Conservation (phyloP, 2,888 invertebrate genomes). For the Drosophila macrospina region DNA sequence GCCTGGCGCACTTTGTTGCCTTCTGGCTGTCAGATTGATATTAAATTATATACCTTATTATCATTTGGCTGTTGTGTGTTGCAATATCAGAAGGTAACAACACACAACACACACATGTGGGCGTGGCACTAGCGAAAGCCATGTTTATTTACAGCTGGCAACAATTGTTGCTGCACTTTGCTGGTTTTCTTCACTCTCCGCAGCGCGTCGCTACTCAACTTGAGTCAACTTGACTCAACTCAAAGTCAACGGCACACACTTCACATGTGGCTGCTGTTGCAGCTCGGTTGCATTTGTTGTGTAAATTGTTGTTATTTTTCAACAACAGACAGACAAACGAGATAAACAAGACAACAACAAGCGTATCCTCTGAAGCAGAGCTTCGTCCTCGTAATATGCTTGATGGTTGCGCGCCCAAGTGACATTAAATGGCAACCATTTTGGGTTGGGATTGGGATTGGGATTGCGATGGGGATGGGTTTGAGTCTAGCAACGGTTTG, state of each 20-base stretch:
- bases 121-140: constrained; percentile 68
- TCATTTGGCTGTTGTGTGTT: constrained; percentile 68
- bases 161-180: constrained; percentile 81
- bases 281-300: constrained; percentile 68
- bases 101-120: constrained; percentile 39
- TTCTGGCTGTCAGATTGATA: constrained; percentile 82
- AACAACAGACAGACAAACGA: constrained; percentile 47
- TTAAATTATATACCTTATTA: constrained; percentile 85
- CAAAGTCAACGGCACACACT: constrained; percentile 74
- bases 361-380: constrained; percentile 32
- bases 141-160: constrained; percentile 82
- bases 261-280: constrained; percentile 70
- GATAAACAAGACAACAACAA: constrained; percentile 52
- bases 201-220: constrained; percentile 13
- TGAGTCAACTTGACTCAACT: constrained; percentile 39
- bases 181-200: constrained; percentile 47
- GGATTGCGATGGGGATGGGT: not conserved
- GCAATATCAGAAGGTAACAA: constrained; percentile 43
- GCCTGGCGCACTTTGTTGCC: constrained; percentile 71
- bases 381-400: constrained; percentile 74
- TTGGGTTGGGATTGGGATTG: constrained; percentile 15
- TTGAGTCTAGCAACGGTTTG: constrained; percentile 40
- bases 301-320: constrained; percentile 78
- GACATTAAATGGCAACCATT: constrained; percentile 79
- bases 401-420: constrained; percentile 79